Evolutionary conservation across 2,888 invertebrate species (phyloP).

Genomic region (Alviniconcha strummeri): DNA sequence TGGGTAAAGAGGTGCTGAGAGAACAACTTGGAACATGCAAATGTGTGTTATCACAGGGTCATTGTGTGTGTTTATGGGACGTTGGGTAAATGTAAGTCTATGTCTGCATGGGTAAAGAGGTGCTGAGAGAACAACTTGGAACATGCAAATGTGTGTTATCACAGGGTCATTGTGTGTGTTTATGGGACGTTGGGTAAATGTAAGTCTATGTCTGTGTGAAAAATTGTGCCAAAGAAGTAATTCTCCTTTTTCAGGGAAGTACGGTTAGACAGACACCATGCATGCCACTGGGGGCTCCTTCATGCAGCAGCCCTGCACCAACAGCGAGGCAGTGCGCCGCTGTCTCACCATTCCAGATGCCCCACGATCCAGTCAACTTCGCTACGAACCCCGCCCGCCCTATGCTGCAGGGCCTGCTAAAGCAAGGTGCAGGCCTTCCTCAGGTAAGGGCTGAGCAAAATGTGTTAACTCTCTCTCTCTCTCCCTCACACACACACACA

Average conservation of each 20-base stretch:
- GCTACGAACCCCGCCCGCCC: slow-evolving; percentile 60
- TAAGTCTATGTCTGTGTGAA: not conserved
- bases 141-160: no score
- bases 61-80: not conserved
- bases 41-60: not conserved
- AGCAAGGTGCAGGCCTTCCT: slow-evolving; percentile 51
- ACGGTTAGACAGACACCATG: slow-evolving; percentile 7
- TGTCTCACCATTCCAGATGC: slow-evolving; percentile 57
- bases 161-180: not conserved
- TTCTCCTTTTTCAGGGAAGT: not conserved
- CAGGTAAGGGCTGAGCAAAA: slow-evolving; percentile 51
- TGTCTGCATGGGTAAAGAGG: not conserved
- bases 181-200: not conserved
- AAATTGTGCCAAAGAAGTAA: not conserved
- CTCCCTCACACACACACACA: no score
- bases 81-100: not conserved
- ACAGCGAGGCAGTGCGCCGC: slow-evolving; percentile 65
- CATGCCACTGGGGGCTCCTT: slow-evolving; percentile 42
- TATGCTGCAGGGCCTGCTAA: slow-evolving; percentile 49
- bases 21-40: no score
- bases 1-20: not conserved
- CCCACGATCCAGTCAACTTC: slow-evolving; percentile 56
- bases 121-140: no score
- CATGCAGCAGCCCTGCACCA: slow-evolving; percentile 64
- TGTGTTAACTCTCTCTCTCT: not conserved